Conservation (phyloP, 2,888 invertebrate genomes). For the Tinea trinotella region DNA sequence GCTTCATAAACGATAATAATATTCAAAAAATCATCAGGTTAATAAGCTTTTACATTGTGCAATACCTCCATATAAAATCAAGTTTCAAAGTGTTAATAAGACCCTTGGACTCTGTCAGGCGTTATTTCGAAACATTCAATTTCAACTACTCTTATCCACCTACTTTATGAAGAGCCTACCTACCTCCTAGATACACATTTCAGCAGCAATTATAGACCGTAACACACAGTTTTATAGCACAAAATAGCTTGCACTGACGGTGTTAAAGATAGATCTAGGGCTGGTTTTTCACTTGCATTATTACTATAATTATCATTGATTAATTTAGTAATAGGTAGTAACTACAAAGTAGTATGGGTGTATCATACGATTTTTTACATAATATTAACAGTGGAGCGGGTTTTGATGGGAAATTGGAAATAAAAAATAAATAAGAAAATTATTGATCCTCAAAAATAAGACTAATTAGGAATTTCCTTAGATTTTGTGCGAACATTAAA, state of each 20-base stretch:
- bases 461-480: no score
- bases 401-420: no score
- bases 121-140: conserved; percentile 5
- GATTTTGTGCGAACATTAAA: no score
- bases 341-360: no score
- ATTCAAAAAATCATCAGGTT: no score
- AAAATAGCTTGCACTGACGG: not conserved
- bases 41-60: not conserved
- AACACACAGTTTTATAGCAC: not conserved
- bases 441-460: no score
- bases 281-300: not conserved
- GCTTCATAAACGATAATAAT: no score
- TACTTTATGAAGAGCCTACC: conserved; percentile 1
- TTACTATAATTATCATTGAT: not conserved
- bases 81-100: not conserved
- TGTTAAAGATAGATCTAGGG: not conserved
- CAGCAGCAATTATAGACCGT: not conserved
- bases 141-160: conserved; percentile 5
- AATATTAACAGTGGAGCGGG: no score
- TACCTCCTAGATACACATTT: conserved; percentile 1
- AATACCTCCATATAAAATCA: not conserved
- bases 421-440: no score
- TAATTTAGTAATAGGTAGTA: no score
- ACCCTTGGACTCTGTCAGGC: not conserved
- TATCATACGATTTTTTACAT: no score